A percentile compares a stretch with the other conserved stretches of the same genome.
Evolutionary conservation across 2,113 vertebrate species (phyloP).

Genomic region (Pongo abelii): DNA sequence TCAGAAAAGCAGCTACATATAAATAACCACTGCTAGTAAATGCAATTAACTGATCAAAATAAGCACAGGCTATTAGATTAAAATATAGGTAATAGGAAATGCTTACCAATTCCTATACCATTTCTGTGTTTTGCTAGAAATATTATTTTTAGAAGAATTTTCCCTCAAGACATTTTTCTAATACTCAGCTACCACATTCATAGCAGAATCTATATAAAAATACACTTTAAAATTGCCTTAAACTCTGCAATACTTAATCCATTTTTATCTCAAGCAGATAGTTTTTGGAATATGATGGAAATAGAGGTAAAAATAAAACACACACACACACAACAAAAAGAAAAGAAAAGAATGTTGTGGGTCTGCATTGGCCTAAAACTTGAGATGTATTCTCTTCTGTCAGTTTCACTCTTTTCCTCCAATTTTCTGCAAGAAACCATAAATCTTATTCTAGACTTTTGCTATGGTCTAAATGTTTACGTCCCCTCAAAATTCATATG

Average conservation of each 20-base stretch:
- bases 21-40: constrained; percentile 41
- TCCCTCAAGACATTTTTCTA: constrained; percentile 56
- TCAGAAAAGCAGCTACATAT: neutral
- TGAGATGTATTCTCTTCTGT: neutral
- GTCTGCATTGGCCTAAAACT: neutral
- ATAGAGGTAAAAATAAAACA: neutral
- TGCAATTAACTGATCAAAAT: constrained; percentile 33
- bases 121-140: constrained; percentile 54
- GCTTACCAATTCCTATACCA: constrained; percentile 58
- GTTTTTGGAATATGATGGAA: constrained; percentile 19
- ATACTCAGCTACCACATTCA: constrained; percentile 22
- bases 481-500: neutral
- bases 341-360: neutral
- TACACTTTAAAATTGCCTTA: constrained; percentile 32
- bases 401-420: neutral
- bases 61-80: neutral
- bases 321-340: neutral
- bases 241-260: constrained; percentile 52
- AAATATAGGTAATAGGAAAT: constrained; percentile 30
- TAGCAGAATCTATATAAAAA: constrained; percentile 47
- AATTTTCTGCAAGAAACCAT: neutral
- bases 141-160: constrained; percentile 59
- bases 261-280: constrained; percentile 57
- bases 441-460: neutral
- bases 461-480: neutral